phyloP scores from a whole-genome alignment of 2,113 vertebrate genomes.

The Coracopsis vasa region DNA sequence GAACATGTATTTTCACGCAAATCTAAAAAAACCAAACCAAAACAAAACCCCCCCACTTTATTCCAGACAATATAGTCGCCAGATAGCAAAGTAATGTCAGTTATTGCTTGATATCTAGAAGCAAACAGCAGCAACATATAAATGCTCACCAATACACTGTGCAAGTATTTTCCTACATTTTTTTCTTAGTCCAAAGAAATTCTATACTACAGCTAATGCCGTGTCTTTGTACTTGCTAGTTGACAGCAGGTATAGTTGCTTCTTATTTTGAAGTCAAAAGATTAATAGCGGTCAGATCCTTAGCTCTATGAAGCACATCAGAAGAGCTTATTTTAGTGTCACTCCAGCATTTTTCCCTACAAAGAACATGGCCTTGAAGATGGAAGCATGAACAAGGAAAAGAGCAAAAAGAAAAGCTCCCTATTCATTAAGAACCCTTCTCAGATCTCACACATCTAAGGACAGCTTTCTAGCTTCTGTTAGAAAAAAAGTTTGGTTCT shows the following conservation, averaged over 20 bases:
- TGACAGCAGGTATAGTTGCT: background rate
- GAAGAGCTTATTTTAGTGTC: conserved; percentile 5
- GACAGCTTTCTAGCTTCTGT: background rate
- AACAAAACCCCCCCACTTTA: background rate
- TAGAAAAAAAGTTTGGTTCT: background rate
- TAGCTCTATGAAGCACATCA: conserved; percentile 2
- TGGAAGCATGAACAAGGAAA: background rate
- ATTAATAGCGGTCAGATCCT: conserved; percentile 1
- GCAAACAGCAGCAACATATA: background rate
- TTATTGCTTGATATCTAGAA: background rate
- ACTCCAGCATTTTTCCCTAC: background rate
- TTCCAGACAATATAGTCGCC: background rate
- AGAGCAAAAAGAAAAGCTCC: background rate
- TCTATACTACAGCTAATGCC: background rate
- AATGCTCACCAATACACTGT: background rate
- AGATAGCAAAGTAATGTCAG: background rate
- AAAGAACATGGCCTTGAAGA: background rate
- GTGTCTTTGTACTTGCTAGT: background rate
- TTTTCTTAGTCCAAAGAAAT: background rate
- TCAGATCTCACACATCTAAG: background rate
- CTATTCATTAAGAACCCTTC: background rate
- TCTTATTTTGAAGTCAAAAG: conserved; percentile 29
- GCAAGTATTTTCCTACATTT: background rate
- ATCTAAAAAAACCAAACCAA: background rate
- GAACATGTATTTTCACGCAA: background rate